Conservation (phyloP, 1,140 invertebrate genomes). For the Cephus cinctus region DNA sequence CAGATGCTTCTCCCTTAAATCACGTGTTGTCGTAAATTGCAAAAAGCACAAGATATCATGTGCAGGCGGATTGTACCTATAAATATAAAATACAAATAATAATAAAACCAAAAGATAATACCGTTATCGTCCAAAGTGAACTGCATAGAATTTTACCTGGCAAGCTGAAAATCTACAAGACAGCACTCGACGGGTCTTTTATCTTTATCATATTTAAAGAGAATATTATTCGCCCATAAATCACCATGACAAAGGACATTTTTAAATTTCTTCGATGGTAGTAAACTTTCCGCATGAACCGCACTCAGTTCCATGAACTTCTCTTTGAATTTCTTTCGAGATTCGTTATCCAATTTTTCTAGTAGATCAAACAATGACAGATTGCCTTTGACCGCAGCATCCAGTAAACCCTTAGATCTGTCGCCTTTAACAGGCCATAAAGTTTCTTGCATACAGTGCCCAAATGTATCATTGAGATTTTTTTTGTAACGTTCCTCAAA, state of each 20-base stretch:
- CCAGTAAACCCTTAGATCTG: slow-evolving; percentile 24
- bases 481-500: slow-evolving; percentile 54
- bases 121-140: slow-evolving; percentile 14
- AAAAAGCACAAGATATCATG: slow-evolving; percentile 54
- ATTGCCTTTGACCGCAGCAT: slow-evolving; percentile 33
- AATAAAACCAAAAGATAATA: neutral
- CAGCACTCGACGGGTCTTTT: slow-evolving; percentile 48
- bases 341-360: slow-evolving; percentile 15
- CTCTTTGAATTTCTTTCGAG: slow-evolving; percentile 20
- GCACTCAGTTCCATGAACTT: slow-evolving; percentile 17
- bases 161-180: slow-evolving; percentile 66
- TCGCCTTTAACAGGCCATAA: slow-evolving; percentile 52
- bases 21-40: slow-evolving; percentile 34
- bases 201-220: slow-evolving; percentile 59
- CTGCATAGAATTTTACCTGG: too few relatives aligned
- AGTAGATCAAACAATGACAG: slow-evolving; percentile 37
- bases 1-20: slow-evolving; percentile 24
- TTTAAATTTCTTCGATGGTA: slow-evolving; percentile 53
- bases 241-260: slow-evolving; percentile 65
- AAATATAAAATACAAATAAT: slow-evolving; percentile 9
- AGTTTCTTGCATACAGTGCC: slow-evolving; percentile 57
- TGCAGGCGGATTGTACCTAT: slow-evolving; percentile 57
- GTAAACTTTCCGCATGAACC: slow-evolving; percentile 40
- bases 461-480: slow-evolving; percentile 50
- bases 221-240: slow-evolving; percentile 66